These are phyloP conservation scores for Brachyrhaphis roseni DNA, from an alignment of 2,797 vertebrate genomes.

Conservation along the genomic window DNA sequence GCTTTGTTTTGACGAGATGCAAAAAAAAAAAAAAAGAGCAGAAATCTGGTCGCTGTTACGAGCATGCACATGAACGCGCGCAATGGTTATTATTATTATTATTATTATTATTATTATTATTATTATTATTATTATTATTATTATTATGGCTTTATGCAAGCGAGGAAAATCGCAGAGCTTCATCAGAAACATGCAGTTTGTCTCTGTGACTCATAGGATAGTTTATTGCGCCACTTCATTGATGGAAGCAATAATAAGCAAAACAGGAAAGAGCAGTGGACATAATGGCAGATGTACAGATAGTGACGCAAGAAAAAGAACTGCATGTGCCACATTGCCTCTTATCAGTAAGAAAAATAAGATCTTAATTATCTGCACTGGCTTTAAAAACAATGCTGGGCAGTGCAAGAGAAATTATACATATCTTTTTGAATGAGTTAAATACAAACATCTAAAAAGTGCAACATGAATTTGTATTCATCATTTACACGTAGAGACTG, in stretches of 20 bases:
- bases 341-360: neutral
- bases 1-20: slow-evolving; percentile 81
- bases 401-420: neutral
- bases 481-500: neutral
- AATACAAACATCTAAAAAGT: neutral
- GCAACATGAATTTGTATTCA: neutral
- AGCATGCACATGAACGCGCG: slow-evolving; percentile 58
- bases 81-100: slow-evolving; percentile 9
- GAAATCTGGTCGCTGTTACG: slow-evolving; percentile 53
- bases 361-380: neutral
- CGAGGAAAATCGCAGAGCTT: neutral
- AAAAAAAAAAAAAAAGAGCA: slow-evolving; percentile 37
- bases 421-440: neutral
- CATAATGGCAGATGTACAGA: neutral
- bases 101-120: neutral
- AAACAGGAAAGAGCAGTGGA: neutral
- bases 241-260: neutral
- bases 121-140: slow-evolving; percentile 1
- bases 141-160: slow-evolving; percentile 16
- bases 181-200: neutral
- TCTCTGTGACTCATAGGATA: neutral
- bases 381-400: neutral
- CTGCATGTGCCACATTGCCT: neutral
- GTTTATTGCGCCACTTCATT: neutral
- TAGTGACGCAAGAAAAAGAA: neutral